Base-by-base conservation (phyloP, 35 echinoderm and acorn worm genomes). In the Amphiura filiformis region DNA sequence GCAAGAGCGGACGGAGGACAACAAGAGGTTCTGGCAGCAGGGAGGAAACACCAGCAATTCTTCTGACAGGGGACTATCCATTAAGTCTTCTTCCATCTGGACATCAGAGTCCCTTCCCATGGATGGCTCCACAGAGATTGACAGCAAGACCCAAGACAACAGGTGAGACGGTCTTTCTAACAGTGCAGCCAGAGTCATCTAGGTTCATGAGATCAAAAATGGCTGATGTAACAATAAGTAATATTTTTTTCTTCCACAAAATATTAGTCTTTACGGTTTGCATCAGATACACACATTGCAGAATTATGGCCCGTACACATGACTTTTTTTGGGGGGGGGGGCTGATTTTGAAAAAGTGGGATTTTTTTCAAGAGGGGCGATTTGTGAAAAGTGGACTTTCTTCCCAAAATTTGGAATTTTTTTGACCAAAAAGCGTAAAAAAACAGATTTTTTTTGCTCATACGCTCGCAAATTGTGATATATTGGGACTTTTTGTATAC, bases 71-170 rank as follows among this genome's bases (percentile, higher is more conserved):
- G 4, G 91, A 93, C 42, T 93, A 93, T 56, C 85, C 91, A 39
- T 84, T 93, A 0, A 93, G 85, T 78, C 38, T 93, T 9, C 91
- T 93, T 0, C 91, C 92, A 0, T 41, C 84, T 34, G 81, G 87
- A 9, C 76, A 93, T 14, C 81, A 81, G 77, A 89, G 76, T 36
- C 92, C 70, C 11, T 89, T 82, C 57, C 92, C 92, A n/a, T 93
- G 92, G 92, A 31, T 81, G 87, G 38, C 88, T 40, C 87, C 92
- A 70, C 32, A 82, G 17, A 76, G 35, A 20, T 31, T 89, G 0
- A 80, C 86, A 15, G 83, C 70, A 41, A 89, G 90, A 56, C 90
- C 94, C 5, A 96, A 96, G 65, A 96, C 94, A 18, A 92, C 94
- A 31, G 94, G 94, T 95, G 78, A n/a, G 57, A 31, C 36, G 23